Base-by-base conservation (phyloP, 2,888 invertebrate genomes). In the Himalopsyche kuldschensis region DNA sequence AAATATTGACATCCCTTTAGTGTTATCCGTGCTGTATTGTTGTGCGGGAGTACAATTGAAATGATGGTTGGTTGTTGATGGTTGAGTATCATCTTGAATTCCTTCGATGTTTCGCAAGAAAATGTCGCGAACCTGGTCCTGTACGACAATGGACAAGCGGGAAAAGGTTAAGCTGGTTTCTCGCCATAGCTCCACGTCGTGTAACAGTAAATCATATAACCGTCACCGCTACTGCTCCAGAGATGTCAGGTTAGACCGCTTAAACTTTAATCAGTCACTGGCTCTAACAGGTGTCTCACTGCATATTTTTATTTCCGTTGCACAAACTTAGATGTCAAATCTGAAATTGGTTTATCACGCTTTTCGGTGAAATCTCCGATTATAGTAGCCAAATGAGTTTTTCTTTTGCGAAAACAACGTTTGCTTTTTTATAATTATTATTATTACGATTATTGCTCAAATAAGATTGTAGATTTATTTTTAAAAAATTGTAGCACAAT, bases 121-220 rank as follows among this genome's bases (percentile, higher is more conserved):
- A 69, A 69, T 69, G 69, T 69, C 69, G 20, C 82, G 86, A 47
- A 86, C 84, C 6, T 78, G 84, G 84, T 86, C 86, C 75, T 84
- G 82, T 46, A 80, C 82, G 8, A 78, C 81, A 15, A 35, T 83
- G 35, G 84, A 84, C 27, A 79, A 84, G 32, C 76, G 82, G 24
- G 83, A 86, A 48, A 83, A 82, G 31, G 63, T 69, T 24, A 82
- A 80, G 47, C 69, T 55, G 6, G 48, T 86, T 6, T 80, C 86
- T 0, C 76, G 86, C 30, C 84, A 84, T 20, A 84, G 86, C 30
- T 86, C 86, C 5, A 84, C 86, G 1, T 84, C 86, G 11, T 86
- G 84, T 80, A 84, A 82, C 63, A 79, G 84, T 20, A 83, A 80
- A 20, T 63, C 79, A 17, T 79, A 76, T 24, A 81, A 83, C 35